Evolutionary conservation across 1,140 invertebrate species (phyloP).

Genomic region (Chrysopa pallens): DNA sequence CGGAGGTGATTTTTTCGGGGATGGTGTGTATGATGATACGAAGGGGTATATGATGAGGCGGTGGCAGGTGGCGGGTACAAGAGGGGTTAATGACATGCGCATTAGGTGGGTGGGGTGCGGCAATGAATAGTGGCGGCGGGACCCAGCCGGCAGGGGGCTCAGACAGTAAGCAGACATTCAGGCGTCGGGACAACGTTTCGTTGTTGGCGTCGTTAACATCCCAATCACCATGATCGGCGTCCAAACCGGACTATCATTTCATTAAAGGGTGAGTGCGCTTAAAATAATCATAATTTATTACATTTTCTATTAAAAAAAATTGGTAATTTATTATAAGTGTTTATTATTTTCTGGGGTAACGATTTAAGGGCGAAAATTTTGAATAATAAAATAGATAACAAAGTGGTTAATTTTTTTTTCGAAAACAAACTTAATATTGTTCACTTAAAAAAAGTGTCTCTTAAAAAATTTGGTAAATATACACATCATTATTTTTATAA

Average conservation of each 20-base stretch:
- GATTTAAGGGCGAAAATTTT: too few species aligned
- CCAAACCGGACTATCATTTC: not conserved
- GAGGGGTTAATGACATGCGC: conserved; percentile 22
- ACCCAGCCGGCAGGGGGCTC: conserved; percentile 23
- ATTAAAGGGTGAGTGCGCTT: too few species aligned
- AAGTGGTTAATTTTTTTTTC: too few species aligned
- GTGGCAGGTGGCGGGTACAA: conserved; percentile 18
- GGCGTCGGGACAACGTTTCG: conserved; percentile 25
- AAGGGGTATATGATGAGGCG: conserved; percentile 19
- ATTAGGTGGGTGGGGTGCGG: conserved; percentile 28
- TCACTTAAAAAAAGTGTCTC: too few species aligned
- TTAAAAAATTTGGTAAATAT: too few species aligned
- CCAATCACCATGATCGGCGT: conserved; percentile 6
- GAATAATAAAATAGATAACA: too few species aligned
- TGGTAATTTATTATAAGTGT: too few species aligned
- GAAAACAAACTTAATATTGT: too few species aligned
- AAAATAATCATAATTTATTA: too few species aligned
- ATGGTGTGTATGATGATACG: conserved; percentile 22
- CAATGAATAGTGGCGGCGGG: conserved; percentile 21
- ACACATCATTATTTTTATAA: too few species aligned
- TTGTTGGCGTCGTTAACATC: conserved; percentile 1
- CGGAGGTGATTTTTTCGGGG: conserved; percentile 4
- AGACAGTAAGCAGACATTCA: conserved; percentile 28
- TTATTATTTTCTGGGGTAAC: too few species aligned
- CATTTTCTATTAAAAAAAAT: too few species aligned